Percentiles rank a stretch among this genome's conserved stretches.
Evolutionary conservation across 2,113 vertebrate species (phyloP).

Genomic region (Leptodactylus fuscus): DNA sequence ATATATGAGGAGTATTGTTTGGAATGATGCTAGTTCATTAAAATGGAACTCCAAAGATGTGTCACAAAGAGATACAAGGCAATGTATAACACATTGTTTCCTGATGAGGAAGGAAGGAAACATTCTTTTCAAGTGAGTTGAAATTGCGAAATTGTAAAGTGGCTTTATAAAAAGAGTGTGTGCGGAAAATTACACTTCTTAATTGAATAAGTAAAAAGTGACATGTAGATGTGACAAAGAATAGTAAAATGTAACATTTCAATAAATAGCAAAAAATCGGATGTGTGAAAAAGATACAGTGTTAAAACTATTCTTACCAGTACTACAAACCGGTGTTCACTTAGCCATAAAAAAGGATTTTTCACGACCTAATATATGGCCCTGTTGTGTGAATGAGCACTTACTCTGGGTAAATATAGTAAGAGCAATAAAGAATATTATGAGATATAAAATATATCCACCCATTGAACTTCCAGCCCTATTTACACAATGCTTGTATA

Average conservation of each 20-base stretch:
- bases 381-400: too few species aligned
- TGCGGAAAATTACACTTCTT: not conserved
- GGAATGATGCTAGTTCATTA: not conserved
- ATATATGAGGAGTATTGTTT: not conserved
- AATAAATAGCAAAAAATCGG: too few species aligned
- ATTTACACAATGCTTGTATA: too few species aligned
- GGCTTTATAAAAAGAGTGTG: not conserved
- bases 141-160: not conserved
- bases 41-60: not conserved
- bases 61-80: not conserved
- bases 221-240: not conserved
- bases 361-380: too few species aligned
- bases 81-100: constrained; percentile 10
- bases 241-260: too few species aligned
- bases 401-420: too few species aligned
- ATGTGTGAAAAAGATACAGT: too few species aligned
- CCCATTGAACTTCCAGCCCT: too few species aligned
- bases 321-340: too few species aligned
- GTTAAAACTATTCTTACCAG: not conserved
- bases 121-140: not conserved
- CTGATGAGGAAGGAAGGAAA: not conserved
- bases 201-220: not conserved
- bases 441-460: too few species aligned
- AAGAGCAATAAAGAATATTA: too few species aligned
- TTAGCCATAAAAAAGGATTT: too few species aligned